Evolutionary conservation across 2,888 invertebrate species (phyloP).

Genomic region (Cantharis flavilabris): DNA sequence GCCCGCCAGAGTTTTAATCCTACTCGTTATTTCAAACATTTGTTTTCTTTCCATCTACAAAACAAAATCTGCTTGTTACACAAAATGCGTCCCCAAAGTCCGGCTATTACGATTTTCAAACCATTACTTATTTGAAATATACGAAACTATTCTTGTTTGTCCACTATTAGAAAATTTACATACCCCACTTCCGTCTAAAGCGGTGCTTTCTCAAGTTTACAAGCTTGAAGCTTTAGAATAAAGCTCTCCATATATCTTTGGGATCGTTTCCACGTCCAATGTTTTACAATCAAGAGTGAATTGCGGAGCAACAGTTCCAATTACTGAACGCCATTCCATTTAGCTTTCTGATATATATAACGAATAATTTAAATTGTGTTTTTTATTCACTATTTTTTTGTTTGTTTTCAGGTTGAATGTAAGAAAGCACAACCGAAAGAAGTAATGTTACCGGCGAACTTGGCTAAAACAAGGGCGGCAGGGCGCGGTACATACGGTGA

Average conservation of each 20-base stretch:
- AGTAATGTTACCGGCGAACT: conserved; percentile 98
- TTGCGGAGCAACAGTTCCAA: conserved; percentile 49
- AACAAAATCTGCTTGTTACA: conserved; percentile 18
- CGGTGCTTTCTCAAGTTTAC: conserved; percentile 45
- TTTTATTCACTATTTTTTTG: neutral
- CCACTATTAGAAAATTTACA: conserved; percentile 44
- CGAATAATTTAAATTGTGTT: neutral
- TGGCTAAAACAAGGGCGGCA: conserved; percentile 94
- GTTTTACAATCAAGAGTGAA: conserved; percentile 50
- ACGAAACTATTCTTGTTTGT: conserved; percentile 24
- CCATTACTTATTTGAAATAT: conserved; percentile 10
- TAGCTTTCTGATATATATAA: neutral
- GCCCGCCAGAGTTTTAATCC: conserved; percentile 30
- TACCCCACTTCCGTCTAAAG: conserved; percentile 44
- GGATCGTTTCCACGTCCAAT: conserved; percentile 47
- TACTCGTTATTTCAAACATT: conserved; percentile 27
- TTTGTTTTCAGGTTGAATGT: conserved; percentile 90
- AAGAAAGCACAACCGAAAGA: conserved; percentile 99
- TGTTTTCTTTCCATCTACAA: conserved; percentile 20
- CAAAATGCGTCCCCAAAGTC: conserved; percentile 14
- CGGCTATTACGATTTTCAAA: conserved; percentile 16
- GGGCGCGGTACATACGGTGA: conserved; percentile 97
- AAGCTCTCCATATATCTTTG: conserved; percentile 48
- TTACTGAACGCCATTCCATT: conserved; percentile 36
- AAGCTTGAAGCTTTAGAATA: conserved; percentile 46